Percentiles rank a stretch among this genome's conserved stretches.
These are phyloP conservation scores for Glyphotaelius pellucidus DNA, from an alignment of 2,888 invertebrate genomes.

Conservation along the genomic window DNA sequence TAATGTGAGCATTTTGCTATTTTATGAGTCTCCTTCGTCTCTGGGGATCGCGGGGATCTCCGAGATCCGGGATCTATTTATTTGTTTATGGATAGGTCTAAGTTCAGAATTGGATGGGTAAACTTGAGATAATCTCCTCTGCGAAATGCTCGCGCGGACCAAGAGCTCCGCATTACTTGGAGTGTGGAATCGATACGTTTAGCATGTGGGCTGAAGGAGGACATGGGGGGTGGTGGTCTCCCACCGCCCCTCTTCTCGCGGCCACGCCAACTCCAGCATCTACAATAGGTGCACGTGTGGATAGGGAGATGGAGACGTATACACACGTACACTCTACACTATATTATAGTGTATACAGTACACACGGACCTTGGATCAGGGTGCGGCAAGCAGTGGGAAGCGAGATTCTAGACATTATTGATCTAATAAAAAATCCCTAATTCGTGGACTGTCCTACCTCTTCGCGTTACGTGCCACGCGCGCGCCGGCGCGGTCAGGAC, in stretches of 20 bases:
- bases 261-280: background rate
- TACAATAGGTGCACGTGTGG: background rate
- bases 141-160: background rate
- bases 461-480: no score
- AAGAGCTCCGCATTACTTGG: conserved; percentile 10
- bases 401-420: background rate
- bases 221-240: background rate
- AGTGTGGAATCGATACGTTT: conserved; percentile 54
- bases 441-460: no score
- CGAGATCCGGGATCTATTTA: background rate
- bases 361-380: background rate
- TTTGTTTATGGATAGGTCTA: conserved; percentile 8
- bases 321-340: background rate
- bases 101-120: conserved; percentile 25
- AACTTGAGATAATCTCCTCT: conserved; percentile 17
- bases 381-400: background rate
- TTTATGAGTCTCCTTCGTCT: background rate
- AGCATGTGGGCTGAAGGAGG: conserved; percentile 38
- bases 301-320: conserved; percentile 5
- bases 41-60: background rate
- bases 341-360: background rate
- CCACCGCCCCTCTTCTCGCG: conserved; percentile 21
- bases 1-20: background rate
- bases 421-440: background rate
- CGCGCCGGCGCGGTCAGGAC: no score